phyloP scores from a whole-genome alignment of 2,797 vertebrate genomes.

The Pseudomugil gertrudae region DNA sequence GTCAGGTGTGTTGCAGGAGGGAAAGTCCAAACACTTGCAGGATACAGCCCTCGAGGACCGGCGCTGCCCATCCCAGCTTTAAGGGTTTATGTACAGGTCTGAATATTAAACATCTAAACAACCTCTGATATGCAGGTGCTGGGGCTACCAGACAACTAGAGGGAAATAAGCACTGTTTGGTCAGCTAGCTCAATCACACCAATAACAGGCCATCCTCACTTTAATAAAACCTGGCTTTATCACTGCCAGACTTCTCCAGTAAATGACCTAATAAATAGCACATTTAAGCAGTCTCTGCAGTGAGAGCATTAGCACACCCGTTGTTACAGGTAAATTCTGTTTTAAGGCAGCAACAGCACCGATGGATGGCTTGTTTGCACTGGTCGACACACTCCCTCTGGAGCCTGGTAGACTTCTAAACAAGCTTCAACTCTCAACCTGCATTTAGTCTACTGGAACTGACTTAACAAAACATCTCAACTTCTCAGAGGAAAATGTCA shows the following conservation, averaged over 20 bases:
- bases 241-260: slow-evolving; percentile 56
- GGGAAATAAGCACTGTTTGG: slow-evolving; percentile 33
- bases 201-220: slow-evolving; percentile 42
- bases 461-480: slow-evolving; percentile 34
- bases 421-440: slow-evolving; percentile 41
- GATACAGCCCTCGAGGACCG: no score
- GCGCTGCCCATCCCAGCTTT: no score
- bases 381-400: slow-evolving; percentile 49
- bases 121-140: slow-evolving; percentile 23
- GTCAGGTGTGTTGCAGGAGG: no score
- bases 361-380: slow-evolving; percentile 52
- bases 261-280: slow-evolving; percentile 63
- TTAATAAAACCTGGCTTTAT: slow-evolving; percentile 62
- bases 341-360: slow-evolving; percentile 31
- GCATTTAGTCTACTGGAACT: slow-evolving; percentile 39
- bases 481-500: slow-evolving; percentile 6
- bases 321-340: slow-evolving; percentile 58
- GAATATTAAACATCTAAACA: not conserved
- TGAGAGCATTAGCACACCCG: slow-evolving; percentile 34
- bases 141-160: slow-evolving; percentile 31
- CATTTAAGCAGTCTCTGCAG: slow-evolving; percentile 50
- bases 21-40: no score
- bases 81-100: not conserved
- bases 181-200: slow-evolving; percentile 28
- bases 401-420: slow-evolving; percentile 35